Evolutionary conservation across 92 coral and sea anemone species (phyloP).

Genomic region (Porites lobata): DNA sequence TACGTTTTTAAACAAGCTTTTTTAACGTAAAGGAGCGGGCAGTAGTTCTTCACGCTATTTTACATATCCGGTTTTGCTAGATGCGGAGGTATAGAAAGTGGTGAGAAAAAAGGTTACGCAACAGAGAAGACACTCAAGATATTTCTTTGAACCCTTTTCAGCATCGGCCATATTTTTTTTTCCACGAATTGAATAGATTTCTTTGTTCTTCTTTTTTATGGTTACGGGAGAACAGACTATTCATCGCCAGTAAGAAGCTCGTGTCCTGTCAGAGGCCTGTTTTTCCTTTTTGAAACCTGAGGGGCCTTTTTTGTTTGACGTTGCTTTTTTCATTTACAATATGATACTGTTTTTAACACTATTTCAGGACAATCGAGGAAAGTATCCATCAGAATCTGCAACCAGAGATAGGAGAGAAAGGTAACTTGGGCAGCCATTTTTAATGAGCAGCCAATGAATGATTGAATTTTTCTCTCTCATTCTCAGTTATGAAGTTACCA

Average conservation of each 20-base stretch:
- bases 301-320: no score
- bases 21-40: not conserved
- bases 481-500: no score
- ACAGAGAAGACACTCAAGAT: no score
- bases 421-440: not conserved
- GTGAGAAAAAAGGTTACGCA: no score
- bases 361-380: constrained; percentile 5
- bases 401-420: constrained; percentile 28
- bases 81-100: not conserved
- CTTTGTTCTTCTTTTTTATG: no score
- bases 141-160: no score
- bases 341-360: not conserved
- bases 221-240: no score
- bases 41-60: not conserved
- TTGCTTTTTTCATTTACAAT: not conserved
- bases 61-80: not conserved
- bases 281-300: no score
- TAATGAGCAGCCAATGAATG: not conserved
- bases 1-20: not conserved
- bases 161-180: no score
- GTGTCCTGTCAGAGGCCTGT: no score
- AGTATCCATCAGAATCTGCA: constrained; percentile 1
- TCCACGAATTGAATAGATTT: no score
- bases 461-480: not conserved
- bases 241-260: no score